These are phyloP conservation scores for Manis pentadactyla DNA, from an alignment of 2,797 vertebrate species.

Conservation along the genomic window DNA sequence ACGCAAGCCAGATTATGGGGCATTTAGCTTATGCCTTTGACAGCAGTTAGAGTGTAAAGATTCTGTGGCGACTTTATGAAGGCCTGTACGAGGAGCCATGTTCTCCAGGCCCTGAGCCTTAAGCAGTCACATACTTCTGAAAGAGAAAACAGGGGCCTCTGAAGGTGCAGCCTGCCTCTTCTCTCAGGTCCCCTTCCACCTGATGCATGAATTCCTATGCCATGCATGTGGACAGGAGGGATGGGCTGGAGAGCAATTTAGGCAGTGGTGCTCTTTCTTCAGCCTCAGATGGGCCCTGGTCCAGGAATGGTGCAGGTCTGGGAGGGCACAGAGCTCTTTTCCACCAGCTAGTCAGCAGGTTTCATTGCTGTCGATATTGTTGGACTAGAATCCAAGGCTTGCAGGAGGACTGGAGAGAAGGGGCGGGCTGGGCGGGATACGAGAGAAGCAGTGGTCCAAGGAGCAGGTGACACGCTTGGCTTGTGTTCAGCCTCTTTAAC, in stretches of 20 bases:
- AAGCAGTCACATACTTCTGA: neutral
- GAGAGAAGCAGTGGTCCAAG: neutral
- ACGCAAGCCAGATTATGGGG: rapidly evolving
- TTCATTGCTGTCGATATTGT: neutral
- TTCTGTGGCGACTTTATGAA: neutral
- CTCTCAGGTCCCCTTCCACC: neutral
- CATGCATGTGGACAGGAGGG: neutral
- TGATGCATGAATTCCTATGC: neutral
- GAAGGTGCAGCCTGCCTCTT: neutral
- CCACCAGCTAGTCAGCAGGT: neutral
- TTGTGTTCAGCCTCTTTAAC: neutral
- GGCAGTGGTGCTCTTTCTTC: neutral
- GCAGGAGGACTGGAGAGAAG: neutral
- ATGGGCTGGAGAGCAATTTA: neutral
- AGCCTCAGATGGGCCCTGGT: neutral
- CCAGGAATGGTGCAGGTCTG: no score
- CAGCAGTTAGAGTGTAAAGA: neutral
- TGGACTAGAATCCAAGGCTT: neutral
- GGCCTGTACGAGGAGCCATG: no score
- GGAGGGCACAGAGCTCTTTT: neutral
- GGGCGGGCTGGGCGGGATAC: neutral
- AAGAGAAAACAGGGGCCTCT: neutral
- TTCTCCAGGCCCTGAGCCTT: neutral
- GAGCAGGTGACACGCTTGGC: neutral
- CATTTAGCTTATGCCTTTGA: neutral